Conservation (phyloP, 1,140 invertebrate species). For the Camponotus floridanus region DNA sequence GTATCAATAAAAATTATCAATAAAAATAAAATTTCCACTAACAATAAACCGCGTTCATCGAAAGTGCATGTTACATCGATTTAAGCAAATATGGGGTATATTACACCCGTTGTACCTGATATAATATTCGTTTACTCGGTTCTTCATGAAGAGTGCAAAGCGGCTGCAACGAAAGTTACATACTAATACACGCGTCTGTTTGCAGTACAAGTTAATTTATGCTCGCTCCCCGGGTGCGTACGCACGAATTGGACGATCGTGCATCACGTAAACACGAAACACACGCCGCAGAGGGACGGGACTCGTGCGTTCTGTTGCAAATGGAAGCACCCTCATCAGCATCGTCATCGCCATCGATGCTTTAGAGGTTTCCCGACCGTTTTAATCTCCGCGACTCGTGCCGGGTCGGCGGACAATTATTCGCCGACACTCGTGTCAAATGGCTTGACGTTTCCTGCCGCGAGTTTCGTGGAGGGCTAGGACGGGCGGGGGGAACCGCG, state of each 20-base stretch:
- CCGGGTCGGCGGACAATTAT: conserved; percentile 44
- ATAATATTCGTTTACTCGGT: background rate
- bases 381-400: conserved; percentile 65
- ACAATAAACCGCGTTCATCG: too few species aligned
- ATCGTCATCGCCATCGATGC: conserved; percentile 72
- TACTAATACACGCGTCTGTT: background rate
- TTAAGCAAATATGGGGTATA: too few species aligned
- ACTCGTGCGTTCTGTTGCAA: conserved; percentile 59
- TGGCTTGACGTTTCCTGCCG: conserved; percentile 53
- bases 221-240: conserved; percentile 63
- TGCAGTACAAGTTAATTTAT: conserved; percentile 76
- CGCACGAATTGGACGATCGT: conserved; percentile 67
- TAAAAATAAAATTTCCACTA: too few species aligned
- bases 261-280: conserved; percentile 80
- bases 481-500: background rate
- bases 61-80: too few species aligned
- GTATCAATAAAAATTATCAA: too few species aligned
- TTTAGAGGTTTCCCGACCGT: conserved; percentile 44
- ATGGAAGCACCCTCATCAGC: conserved; percentile 77
- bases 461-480: background rate
- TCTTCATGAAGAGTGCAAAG: conserved; percentile 30
- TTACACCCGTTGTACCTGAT: too few species aligned
- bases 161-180: conserved; percentile 10
- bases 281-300: conserved; percentile 67
- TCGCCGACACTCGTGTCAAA: conserved; percentile 59